Evolutionary conservation across 1,140 invertebrate genomes (phyloP).

Genomic region (Bombus terrestris): DNA sequence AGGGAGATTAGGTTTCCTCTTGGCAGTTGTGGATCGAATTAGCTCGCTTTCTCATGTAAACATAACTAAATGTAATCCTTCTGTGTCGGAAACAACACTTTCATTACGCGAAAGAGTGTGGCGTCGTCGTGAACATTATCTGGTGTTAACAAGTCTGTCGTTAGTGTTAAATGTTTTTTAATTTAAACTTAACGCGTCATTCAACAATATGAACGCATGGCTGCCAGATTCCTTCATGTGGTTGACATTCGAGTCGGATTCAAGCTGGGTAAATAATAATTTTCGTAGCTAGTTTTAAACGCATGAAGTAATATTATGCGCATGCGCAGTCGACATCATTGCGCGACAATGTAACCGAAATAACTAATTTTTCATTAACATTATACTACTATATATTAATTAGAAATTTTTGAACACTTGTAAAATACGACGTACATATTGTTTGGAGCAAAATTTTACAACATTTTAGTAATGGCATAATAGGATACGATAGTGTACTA

Average conservation of each 20-base stretch:
- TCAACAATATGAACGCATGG: conserved; percentile 68
- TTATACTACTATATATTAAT: background rate
- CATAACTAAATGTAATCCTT: background rate
- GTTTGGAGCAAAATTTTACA: background rate
- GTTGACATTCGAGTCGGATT: conserved; percentile 67
- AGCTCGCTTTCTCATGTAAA: conserved; percentile 27
- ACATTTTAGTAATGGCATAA: background rate
- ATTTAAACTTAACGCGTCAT: background rate
- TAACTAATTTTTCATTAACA: background rate
- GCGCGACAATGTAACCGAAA: conserved; percentile 2
- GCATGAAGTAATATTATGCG: background rate
- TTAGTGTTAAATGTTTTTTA: background rate
- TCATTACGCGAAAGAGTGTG: conserved; percentile 1
- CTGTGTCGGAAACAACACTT: background rate
- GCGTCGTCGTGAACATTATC: background rate
- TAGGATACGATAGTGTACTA: background rate
- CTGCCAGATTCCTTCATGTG: conserved; percentile 66
- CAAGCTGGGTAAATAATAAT: conserved; percentile 66
- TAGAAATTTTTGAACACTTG: background rate
- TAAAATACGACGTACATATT: background rate
- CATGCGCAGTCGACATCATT: background rate
- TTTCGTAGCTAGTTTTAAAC: conserved; percentile 4
- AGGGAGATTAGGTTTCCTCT: background rate
- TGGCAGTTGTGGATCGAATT: conserved; percentile 14
- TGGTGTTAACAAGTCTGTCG: background rate